Conservation (phyloP, 2,113 vertebrate species). For the Piprites chloris region DNA sequence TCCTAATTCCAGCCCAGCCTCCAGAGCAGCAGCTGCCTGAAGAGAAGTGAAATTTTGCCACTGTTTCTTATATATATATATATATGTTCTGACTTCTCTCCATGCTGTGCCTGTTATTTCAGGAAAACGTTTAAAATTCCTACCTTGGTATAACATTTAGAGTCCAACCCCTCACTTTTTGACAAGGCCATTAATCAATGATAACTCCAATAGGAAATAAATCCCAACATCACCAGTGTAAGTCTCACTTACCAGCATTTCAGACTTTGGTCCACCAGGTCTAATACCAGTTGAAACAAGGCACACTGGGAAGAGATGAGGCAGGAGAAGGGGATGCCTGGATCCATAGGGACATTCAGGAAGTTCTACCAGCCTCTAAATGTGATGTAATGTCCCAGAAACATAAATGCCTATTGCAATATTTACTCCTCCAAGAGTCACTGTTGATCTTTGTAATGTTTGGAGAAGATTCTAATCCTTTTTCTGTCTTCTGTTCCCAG, state of each 20-base stretch:
- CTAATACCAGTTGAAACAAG: not conserved
- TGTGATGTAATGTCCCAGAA: not conserved
- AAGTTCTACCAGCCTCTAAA: not conserved
- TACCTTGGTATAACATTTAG: not conserved
- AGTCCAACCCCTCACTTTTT: not conserved
- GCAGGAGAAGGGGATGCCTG: not conserved
- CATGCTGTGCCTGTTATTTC: not conserved
- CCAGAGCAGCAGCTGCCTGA: not conserved
- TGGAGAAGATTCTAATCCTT: not conserved
- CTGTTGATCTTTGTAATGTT: not conserved
- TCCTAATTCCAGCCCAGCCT: not conserved
- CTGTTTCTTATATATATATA: not conserved
- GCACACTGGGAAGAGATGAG: not conserved
- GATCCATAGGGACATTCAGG: not conserved
- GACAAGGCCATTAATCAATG: not conserved
- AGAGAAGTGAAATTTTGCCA: not conserved
- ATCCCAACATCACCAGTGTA: not conserved
- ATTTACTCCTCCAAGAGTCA: not conserved
- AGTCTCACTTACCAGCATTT: not conserved
- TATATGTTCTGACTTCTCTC: not conserved
- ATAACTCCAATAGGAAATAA: not conserved
- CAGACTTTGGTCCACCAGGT: not conserved
- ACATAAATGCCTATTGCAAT: not conserved
- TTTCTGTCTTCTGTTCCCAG: not conserved
- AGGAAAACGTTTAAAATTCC: not conserved